Evolutionary conservation across 2,113 vertebrate species (phyloP).

Genomic region (Grallaria varia): DNA sequence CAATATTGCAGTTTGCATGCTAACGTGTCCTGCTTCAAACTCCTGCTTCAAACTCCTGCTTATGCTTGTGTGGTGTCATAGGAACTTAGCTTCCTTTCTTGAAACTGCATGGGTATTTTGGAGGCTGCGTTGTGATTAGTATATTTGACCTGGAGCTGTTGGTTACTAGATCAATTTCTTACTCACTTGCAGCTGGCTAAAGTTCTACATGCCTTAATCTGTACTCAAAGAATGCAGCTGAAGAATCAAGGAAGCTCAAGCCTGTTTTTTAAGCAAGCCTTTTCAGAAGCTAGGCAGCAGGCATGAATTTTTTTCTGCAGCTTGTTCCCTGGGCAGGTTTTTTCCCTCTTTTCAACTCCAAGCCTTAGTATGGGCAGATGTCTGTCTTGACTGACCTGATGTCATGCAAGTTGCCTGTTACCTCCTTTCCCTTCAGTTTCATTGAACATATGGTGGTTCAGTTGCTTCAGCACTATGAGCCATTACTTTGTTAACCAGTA

Average conservation of each 20-base stretch:
- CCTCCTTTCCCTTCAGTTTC: not conserved
- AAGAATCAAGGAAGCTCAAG: not conserved
- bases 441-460: not conserved
- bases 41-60: not conserved
- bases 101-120: not conserved
- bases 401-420: not conserved
- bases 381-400: not conserved
- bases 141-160: not conserved
- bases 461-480: not conserved
- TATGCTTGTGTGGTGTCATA: not conserved
- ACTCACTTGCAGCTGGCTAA: not conserved
- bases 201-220: not conserved
- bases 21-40: not conserved
- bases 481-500: not conserved
- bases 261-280: not conserved
- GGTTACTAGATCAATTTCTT: not conserved
- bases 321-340: not conserved
- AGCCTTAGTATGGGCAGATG: not conserved
- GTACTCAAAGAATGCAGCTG: not conserved
- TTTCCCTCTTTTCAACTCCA: not conserved
- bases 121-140: not conserved
- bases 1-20: not conserved
- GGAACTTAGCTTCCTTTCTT: not conserved
- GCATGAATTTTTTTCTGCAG: not conserved
- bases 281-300: not conserved